Evolutionary conservation across 2,113 vertebrate genomes (phyloP).

Genomic region (Alexandromys fortis): DNA sequence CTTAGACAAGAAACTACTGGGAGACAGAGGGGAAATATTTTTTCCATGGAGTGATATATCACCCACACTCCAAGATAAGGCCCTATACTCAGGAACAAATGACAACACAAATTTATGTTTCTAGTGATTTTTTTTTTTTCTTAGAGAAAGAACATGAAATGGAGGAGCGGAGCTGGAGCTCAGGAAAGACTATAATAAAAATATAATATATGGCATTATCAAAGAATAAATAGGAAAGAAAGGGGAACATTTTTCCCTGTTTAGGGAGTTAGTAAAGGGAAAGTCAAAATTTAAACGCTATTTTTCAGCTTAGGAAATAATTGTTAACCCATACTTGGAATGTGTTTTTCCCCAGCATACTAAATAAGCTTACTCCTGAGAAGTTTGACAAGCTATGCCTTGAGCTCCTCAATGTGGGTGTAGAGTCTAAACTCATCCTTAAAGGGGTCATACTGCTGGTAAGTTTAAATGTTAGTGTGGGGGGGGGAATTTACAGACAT

Average conservation of each 20-base stretch:
- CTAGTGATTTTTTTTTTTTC: neutral
- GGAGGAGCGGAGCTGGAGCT: neutral
- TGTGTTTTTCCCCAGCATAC: slow-evolving; percentile 90
- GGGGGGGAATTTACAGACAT: neutral
- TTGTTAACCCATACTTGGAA: slow-evolving; percentile 18
- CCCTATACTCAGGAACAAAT: neutral
- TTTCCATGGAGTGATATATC: neutral
- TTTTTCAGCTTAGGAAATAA: neutral
- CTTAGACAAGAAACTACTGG: neutral
- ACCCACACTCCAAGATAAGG: neutral
- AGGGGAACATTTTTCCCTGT: neutral
- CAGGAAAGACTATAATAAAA: neutral
- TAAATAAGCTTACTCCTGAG: slow-evolving; percentile 99
- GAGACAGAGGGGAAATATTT: neutral
- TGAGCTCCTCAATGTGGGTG: slow-evolving; percentile 99
- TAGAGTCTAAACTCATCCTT: slow-evolving; percentile 99
- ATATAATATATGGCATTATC: neutral
- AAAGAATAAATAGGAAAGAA: neutral
- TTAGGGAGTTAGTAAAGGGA: neutral
- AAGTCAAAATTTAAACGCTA: neutral
- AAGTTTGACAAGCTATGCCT: slow-evolving; percentile 99
- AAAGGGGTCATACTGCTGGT: slow-evolving; percentile 99
- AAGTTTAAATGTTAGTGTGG: slow-evolving; percentile 75
- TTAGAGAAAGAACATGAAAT: neutral
- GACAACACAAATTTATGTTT: neutral